Evolutionary conservation across 53 echinoderm and acorn worm species (phyloP).

Genomic region (Henricia sp.): DNA sequence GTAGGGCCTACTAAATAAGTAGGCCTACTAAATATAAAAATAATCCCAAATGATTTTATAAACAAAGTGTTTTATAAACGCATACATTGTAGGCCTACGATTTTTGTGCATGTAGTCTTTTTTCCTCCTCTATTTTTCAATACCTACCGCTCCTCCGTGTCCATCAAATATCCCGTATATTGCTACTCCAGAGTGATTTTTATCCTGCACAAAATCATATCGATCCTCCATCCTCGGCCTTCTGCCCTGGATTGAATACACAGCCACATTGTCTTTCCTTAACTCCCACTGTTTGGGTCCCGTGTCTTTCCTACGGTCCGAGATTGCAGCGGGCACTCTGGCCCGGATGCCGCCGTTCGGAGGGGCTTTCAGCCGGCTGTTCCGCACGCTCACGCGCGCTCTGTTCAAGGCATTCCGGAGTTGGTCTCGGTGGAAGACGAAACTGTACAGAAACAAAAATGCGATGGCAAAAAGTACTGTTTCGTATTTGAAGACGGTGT

Average conservation of each 20-base stretch:
- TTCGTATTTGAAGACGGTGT: constrained; percentile 84
- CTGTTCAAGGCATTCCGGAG: constrained; percentile 72
- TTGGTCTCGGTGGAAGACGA: constrained; percentile 75
- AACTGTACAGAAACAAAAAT: constrained; percentile 79
- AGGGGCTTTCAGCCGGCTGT: constrained; percentile 42
- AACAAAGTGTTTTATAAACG: too few relatives aligned
- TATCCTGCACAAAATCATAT: constrained; percentile 82
- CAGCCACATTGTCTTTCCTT: constrained; percentile 85
- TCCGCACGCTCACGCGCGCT: constrained; percentile 65
- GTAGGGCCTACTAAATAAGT: too few relatives aligned
- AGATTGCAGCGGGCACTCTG: constrained; percentile 21
- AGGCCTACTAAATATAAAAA: too few relatives aligned
- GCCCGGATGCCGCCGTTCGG: constrained; percentile 42
- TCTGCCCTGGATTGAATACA: constrained; percentile 92
- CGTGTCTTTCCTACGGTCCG: constrained; percentile 24
- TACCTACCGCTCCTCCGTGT: constrained; percentile 91
- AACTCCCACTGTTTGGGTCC: constrained; percentile 65
- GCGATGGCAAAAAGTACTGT: constrained; percentile 72
- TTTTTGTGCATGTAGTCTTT: too few relatives aligned
- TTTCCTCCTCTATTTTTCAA: too few relatives aligned
- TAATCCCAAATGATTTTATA: too few relatives aligned
- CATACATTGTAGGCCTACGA: too few relatives aligned
- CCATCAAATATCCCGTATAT: constrained; percentile 95
- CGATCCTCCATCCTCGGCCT: constrained; percentile 93
- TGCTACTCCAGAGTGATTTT: constrained; percentile 70